These are phyloP conservation scores for Armadillidium nasatum DNA, from an alignment of 1,140 invertebrate genomes.

Conservation along the genomic window DNA sequence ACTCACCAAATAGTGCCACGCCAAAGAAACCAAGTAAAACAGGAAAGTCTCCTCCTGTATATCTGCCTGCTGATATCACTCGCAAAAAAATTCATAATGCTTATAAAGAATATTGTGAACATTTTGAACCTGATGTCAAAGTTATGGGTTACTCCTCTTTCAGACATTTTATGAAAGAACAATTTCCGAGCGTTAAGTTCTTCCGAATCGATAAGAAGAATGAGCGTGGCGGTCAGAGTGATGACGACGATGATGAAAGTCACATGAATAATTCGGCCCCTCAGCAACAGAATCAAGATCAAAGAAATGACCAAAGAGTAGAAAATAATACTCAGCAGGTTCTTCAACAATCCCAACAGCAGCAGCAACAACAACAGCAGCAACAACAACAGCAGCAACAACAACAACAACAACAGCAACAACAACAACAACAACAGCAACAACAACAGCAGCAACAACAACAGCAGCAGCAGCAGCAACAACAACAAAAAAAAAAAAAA, in stretches of 20 bases:
- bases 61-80: slow-evolving; percentile 64
- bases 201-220: slow-evolving; percentile 49
- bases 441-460: slow-evolving; percentile 36
- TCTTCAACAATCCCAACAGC: not conserved
- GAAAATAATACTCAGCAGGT: slow-evolving; percentile 2
- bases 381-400: slow-evolving; percentile 54
- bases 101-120: slow-evolving; percentile 66
- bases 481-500: slow-evolving; percentile 18
- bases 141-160: slow-evolving; percentile 75
- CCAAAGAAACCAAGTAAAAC: slow-evolving; percentile 48
- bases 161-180: slow-evolving; percentile 71
- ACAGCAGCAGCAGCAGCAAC: slow-evolving; percentile 28
- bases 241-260: slow-evolving; percentile 42
- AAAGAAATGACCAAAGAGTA: not conserved
- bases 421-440: slow-evolving; percentile 32
- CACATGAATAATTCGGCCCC: slow-evolving; percentile 30
- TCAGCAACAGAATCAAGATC: slow-evolving; percentile 23
- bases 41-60: slow-evolving; percentile 56
- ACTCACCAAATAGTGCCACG: slow-evolving; percentile 48
- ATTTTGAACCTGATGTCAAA: slow-evolving; percentile 49
- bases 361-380: slow-evolving; percentile 48
- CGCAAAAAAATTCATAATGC: slow-evolving; percentile 66
- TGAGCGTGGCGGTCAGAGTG: slow-evolving; percentile 32
- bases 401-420: slow-evolving; percentile 46
- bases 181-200: slow-evolving; percentile 71